These are phyloP conservation scores for Amia ocellicauda DNA, from an alignment of 2,113 vertebrate species.

Conservation along the genomic window DNA sequence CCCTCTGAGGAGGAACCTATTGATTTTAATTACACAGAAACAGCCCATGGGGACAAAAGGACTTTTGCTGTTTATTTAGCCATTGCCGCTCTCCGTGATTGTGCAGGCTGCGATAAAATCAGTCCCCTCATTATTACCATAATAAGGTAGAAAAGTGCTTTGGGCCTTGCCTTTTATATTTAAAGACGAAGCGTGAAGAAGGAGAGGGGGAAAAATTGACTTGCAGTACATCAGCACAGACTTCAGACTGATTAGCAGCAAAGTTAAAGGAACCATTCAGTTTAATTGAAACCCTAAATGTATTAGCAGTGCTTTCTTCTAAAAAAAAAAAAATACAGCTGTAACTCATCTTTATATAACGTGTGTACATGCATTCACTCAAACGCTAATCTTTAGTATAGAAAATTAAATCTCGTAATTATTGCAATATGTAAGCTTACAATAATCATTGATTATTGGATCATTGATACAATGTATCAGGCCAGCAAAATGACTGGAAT, in stretches of 20 bases:
- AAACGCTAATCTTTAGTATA: too few relatives aligned
- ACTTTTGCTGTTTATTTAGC: constrained; percentile 90
- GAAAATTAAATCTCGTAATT: too few relatives aligned
- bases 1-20: constrained; percentile 88
- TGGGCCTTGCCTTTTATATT: constrained; percentile 65
- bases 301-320: too few relatives aligned
- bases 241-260: constrained; percentile 1
- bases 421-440: too few relatives aligned
- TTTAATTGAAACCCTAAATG: constrained; percentile 5
- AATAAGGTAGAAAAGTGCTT: constrained; percentile 82
- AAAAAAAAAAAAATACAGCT: too few relatives aligned
- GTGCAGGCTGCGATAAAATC: constrained; percentile 92
- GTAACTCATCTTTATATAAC: too few relatives aligned
- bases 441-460: too few relatives aligned
- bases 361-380: too few relatives aligned
- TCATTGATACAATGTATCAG: too few relatives aligned
- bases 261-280: neutral
- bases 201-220: constrained; percentile 8
- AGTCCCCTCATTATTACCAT: constrained; percentile 87
- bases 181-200: constrained; percentile 46
- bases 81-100: constrained; percentile 73
- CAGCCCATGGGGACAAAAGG: constrained; percentile 89
- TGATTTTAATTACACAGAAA: constrained; percentile 99
- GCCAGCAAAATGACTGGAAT: neutral
- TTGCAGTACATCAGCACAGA: neutral